phyloP scores from a whole-genome alignment of 2,888 invertebrate genomes.

The Polymixis flavicincta region DNA sequence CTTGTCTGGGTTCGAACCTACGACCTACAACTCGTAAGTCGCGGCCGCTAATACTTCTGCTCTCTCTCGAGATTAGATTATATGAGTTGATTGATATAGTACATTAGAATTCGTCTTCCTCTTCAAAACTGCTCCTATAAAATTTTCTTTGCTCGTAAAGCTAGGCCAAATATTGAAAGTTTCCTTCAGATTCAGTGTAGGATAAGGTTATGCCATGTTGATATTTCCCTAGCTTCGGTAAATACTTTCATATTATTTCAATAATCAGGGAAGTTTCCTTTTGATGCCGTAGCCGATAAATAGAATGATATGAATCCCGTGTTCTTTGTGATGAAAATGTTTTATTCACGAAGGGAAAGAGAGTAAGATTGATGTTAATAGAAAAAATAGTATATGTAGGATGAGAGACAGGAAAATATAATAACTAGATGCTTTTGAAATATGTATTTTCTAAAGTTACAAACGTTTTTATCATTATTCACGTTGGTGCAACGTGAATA shows the following conservation, averaged over 20 bases:
- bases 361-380: conserved; percentile 15
- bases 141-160: not conserved
- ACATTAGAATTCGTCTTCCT: not conserved
- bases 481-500: conserved; percentile 6
- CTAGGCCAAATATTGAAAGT: conserved; percentile 9
- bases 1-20: no score
- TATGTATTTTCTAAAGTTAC: not conserved
- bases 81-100: not conserved
- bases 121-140: not conserved
- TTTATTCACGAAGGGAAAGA: conserved; percentile 49
- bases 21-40: no score
- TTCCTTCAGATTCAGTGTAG: not conserved
- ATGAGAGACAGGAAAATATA: conserved; percentile 1
- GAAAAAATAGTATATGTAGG: conserved; percentile 9
- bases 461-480: not conserved
- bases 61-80: not conserved
- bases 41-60: no score
- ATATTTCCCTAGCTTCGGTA: conserved; percentile 14
- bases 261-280: conserved; percentile 37
- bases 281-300: conserved; percentile 21
- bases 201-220: conserved; percentile 7
- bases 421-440: conserved; percentile 3
- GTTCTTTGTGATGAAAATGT: conserved; percentile 52
- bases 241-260: conserved; percentile 34
- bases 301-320: conserved; percentile 38